Conservation (phyloP, 1,140 invertebrate genomes). For the Lysiphlebus fabarum region DNA sequence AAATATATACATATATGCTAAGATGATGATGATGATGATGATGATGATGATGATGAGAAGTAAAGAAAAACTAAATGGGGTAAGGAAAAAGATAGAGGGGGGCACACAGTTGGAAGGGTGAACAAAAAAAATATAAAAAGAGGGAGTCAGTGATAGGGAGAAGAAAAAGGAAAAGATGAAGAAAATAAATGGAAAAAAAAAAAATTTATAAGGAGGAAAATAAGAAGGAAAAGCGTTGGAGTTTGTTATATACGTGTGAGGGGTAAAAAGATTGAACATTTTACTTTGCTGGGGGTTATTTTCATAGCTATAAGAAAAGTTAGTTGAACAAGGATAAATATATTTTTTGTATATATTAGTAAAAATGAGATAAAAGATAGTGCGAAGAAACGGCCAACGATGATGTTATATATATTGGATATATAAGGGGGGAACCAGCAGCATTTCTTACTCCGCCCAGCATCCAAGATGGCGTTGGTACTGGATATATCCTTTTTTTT, state of each 20-base stretch:
- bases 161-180: constrained; percentile 20
- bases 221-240: no score
- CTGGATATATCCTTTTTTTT: constrained; percentile 20
- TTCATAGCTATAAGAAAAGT: constrained; percentile 26
- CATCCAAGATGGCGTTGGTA: constrained; percentile 56
- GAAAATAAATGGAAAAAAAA: constrained; percentile 33
- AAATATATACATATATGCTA: no score
- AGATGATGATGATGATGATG: no score
- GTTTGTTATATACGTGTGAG: no score
- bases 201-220: constrained; percentile 28
- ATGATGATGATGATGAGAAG: no score
- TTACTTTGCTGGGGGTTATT: no score
- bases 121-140: not conserved
- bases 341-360: no score
- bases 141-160: not conserved
- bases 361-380: constrained; percentile 32
- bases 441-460: constrained; percentile 55
- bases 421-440: constrained; percentile 7
- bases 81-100: constrained; percentile 26
- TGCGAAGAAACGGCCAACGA: constrained; percentile 11
- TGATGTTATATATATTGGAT: not conserved
- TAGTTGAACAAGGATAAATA: constrained; percentile 31
- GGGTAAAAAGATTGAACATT: no score
- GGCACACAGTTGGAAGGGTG: not conserved
- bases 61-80: not conserved